These are phyloP conservation scores for Mobula hypostoma DNA, from an alignment of 2,113 vertebrate species.

Conservation along the genomic window DNA sequence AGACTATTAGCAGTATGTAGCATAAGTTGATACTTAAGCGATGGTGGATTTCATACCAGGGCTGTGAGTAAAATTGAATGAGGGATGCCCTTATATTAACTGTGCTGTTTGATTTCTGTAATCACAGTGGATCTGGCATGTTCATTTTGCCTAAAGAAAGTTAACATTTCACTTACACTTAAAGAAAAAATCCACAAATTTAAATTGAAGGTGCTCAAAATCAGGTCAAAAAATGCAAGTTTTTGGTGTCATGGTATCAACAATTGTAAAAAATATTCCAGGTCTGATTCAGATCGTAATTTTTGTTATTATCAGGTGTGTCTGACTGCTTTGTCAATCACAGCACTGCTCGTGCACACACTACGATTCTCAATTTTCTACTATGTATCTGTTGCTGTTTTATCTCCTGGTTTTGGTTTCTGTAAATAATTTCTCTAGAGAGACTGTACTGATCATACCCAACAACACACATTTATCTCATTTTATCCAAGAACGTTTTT, in stretches of 20 bases:
- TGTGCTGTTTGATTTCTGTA: background rate
- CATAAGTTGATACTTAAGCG: background rate
- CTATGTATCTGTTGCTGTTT: background rate
- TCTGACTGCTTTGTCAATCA: constrained; percentile 7
- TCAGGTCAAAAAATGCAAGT: background rate
- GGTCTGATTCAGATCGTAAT: constrained; percentile 5
- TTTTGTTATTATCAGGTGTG: background rate
- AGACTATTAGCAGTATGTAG: background rate
- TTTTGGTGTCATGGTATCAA: background rate
- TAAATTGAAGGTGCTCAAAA: background rate
- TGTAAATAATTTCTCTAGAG: background rate
- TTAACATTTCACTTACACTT: background rate
- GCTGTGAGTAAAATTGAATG: background rate
- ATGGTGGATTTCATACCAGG: too few relatives aligned
- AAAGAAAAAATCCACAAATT: background rate
- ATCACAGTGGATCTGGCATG: background rate
- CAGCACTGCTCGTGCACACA: background rate
- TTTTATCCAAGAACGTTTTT: background rate
- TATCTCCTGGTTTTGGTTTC: background rate
- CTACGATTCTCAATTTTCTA: background rate
- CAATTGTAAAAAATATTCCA: constrained; percentile 12
- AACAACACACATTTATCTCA: background rate
- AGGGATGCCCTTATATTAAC: background rate
- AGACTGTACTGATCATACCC: background rate
- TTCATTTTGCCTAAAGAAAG: background rate